Percentiles rank a stretch among this genome's conserved stretches.
These are phyloP conservation scores for Auanema freiburgensis DNA, from an alignment of 2,888 invertebrate genomes.

Conservation along the genomic window DNA sequence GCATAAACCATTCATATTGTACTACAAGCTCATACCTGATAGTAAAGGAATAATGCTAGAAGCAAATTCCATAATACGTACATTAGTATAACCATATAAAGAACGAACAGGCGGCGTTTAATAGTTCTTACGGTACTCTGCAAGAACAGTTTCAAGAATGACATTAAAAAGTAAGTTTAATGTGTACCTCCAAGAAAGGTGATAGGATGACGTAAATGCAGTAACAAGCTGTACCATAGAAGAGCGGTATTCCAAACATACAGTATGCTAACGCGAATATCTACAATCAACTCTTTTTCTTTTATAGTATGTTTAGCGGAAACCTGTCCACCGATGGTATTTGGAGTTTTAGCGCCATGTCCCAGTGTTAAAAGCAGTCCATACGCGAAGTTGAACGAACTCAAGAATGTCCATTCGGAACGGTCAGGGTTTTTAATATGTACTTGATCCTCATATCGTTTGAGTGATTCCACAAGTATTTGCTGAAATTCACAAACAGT, in stretches of 20 bases:
- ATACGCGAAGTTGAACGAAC: constrained; percentile 59
- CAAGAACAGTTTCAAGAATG: constrained; percentile 5
- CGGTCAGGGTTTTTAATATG: constrained; percentile 27
- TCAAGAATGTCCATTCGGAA: constrained; percentile 50
- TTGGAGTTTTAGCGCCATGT: constrained; percentile 50
- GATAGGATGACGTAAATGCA: constrained; percentile 33
- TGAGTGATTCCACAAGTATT: constrained; percentile 50
- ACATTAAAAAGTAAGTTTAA: neutral
- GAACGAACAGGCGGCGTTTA: constrained; percentile 19
- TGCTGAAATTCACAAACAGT: constrained; percentile 35
- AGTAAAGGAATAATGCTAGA: constrained; percentile 35
- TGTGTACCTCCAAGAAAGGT: constrained; percentile 29
- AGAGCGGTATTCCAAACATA: constrained; percentile 58
- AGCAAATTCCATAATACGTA: constrained; percentile 84
- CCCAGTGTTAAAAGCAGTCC: constrained; percentile 58
- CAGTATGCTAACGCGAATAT: constrained; percentile 56
- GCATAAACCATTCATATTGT: too few relatives aligned
- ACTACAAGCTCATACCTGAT: constrained; percentile 24
- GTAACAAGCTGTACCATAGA: constrained; percentile 43
- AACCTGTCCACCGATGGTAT: constrained; percentile 54
- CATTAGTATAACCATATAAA: constrained; percentile 27
- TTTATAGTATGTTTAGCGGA: too few relatives aligned
- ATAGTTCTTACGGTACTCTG: constrained; percentile 14
- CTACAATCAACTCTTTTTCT: constrained; percentile 36
- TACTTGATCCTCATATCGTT: constrained; percentile 49